Evolutionary conservation across 2,797 vertebrate species (phyloP), one percentile per base, ranked within the genome.

Genomic region (Mormyrops attenuatus): DNA sequence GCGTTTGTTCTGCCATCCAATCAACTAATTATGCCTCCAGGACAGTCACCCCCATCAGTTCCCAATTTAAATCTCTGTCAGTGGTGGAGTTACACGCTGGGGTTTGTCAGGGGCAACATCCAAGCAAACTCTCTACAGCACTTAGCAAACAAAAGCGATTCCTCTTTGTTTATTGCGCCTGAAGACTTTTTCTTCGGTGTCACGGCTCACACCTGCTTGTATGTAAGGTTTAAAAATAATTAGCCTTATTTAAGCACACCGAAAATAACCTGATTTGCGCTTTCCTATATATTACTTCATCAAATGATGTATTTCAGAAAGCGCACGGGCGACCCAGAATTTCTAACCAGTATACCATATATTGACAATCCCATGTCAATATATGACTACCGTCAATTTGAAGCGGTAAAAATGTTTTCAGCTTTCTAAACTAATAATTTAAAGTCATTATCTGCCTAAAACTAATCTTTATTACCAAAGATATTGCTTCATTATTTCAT

Each of bases 61-160:
- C 55, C 38, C 87, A 88, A 88, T 88, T 88, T 88, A 49, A 88
- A 88, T 88, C 87, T 66, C 87, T 69, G 87, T 88, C 57, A 88
- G 87, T 88, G 87, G 87, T 34, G 57, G 3, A 63, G 38, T 88
- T 69, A 66, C 87, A 88, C 55, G 87, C 87, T 88, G 87, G 87
- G 87, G 87, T 34, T 57, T 66, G 30, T 47, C 55, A 66, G 44
- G 87, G 87, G 87, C 87, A 20, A 22, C 38, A 66, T 66, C 87
- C 87, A 88, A 49, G 53, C 82, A 63, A 44, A 41, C 55, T 88
- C 87, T 63, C 57, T 66, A 34, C 55, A 88, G 20, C 57, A 34
- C 57, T 88, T 88, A 26, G 38, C 55, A 22, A 88, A 63, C 41
- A 47, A 47, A 88, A 88, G 57, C 52, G 20, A 55, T 55, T 57